These are phyloP conservation scores for Homarus gammarus DNA, from an alignment of 2,888 invertebrate species.

Conservation along the genomic window DNA sequence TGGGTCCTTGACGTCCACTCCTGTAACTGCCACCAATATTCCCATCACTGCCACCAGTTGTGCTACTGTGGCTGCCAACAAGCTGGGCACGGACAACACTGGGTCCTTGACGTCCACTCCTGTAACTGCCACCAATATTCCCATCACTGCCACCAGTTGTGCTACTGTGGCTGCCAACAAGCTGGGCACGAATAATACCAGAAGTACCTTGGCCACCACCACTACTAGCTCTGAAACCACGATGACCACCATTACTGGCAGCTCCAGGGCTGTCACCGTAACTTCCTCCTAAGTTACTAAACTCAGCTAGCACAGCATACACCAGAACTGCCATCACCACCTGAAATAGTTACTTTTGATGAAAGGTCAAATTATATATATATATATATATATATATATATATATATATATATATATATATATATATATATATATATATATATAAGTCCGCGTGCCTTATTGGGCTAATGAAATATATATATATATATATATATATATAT, in stretches of 20 bases:
- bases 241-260: not conserved
- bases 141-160: not conserved
- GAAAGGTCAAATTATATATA: not conserved
- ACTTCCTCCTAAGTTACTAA: no score
- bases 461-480: no score
- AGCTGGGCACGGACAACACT: not conserved
- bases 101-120: not conserved
- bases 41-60: not conserved
- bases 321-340: not conserved
- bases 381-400: not conserved
- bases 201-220: no score
- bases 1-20: not conserved
- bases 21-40: not conserved
- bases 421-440: not conserved
- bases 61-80: not conserved
- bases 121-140: not conserved
- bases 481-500: slow-evolving; percentile 5
- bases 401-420: not conserved
- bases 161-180: not conserved
- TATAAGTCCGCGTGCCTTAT: no score
- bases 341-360: no score
- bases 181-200: not conserved
- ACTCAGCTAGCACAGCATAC: not conserved
- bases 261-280: no score
- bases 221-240: not conserved